A percentile compares a stretch with the other conserved stretches of the same genome.
phyloP scores from a whole-genome alignment of 2,888 invertebrate genomes.

The Nephrotoma appendiculata region DNA sequence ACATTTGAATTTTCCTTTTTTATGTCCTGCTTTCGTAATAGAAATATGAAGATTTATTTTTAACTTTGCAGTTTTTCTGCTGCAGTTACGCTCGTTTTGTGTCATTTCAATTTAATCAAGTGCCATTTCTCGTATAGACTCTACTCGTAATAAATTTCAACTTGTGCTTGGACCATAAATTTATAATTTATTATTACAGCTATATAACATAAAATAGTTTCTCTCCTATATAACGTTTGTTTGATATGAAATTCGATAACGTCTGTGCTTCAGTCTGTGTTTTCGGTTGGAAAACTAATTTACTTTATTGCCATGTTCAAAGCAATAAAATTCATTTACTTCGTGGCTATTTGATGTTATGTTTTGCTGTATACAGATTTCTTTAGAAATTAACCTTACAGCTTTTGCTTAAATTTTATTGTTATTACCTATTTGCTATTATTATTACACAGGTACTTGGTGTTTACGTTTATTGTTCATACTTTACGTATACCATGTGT shows the following conservation, averaged over 20 bases:
- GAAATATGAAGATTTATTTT: no score
- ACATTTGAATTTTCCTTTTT: no score
- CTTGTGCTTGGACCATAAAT: background rate
- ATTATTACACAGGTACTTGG: background rate
- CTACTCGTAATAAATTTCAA: background rate
- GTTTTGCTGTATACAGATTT: background rate
- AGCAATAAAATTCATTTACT: background rate
- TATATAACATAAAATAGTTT: background rate
- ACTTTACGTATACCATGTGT: background rate
- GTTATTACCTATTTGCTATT: background rate
- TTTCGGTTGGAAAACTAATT: background rate
- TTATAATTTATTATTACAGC: background rate
- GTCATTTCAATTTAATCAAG: no score
- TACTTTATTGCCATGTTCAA: background rate
- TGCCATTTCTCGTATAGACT: no score
- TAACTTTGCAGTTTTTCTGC: no score
- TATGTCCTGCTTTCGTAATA: no score
- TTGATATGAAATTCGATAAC: background rate
- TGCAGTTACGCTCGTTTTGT: no score
- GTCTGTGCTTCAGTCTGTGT: background rate
- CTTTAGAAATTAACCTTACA: background rate
- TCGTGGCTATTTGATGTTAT: background rate
- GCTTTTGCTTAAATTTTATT: background rate
- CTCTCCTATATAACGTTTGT: background rate
- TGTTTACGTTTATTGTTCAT: background rate